Evolutionary conservation across 1,140 invertebrate species (phyloP).

Genomic region (Ceratina australensis): DNA sequence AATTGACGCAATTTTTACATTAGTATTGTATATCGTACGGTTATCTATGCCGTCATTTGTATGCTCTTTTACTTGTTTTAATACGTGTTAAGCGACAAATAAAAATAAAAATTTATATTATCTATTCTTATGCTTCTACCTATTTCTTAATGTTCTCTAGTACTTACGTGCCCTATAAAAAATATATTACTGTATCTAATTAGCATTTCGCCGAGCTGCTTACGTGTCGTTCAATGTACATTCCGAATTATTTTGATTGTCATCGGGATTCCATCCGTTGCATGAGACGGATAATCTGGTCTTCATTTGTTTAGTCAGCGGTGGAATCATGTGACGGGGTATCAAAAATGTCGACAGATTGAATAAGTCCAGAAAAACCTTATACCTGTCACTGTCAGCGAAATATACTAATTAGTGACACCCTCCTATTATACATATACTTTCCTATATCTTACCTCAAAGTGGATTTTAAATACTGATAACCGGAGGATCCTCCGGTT

Average conservation of each 20-base stretch:
- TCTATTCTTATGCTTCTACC: not conserved
- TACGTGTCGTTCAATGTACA: slow-evolving; percentile 55
- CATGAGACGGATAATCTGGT: slow-evolving; percentile 76
- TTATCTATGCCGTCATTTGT: not conserved
- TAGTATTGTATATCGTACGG: not conserved
- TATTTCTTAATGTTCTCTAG: not conserved
- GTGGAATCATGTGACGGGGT: slow-evolving; percentile 94
- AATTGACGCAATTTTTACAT: slow-evolving; percentile 11
- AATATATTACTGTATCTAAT: slow-evolving; percentile 14
- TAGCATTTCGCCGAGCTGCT: not conserved
- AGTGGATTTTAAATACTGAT: slow-evolving; percentile 98
- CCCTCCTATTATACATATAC: not conserved
- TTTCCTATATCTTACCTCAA: slow-evolving; percentile 85
- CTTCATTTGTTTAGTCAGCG: slow-evolving; percentile 88
- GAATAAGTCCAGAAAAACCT: slow-evolving; percentile 98
- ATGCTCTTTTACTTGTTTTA: slow-evolving; percentile 28
- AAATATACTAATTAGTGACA: slow-evolving; percentile 20
- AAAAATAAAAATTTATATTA: slow-evolving; percentile 4
- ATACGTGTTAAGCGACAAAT: not conserved
- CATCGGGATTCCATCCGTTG: slow-evolving; percentile 62
- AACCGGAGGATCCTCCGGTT: slow-evolving; percentile 98
- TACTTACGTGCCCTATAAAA: not conserved
- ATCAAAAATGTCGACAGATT: slow-evolving; percentile 98
- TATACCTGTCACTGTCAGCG: slow-evolving; percentile 94
- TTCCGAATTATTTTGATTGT: slow-evolving; percentile 64